Evolutionary conservation across 2,113 vertebrate species (phyloP).

Genomic region (Phyllopteryx taeniolatus): DNA sequence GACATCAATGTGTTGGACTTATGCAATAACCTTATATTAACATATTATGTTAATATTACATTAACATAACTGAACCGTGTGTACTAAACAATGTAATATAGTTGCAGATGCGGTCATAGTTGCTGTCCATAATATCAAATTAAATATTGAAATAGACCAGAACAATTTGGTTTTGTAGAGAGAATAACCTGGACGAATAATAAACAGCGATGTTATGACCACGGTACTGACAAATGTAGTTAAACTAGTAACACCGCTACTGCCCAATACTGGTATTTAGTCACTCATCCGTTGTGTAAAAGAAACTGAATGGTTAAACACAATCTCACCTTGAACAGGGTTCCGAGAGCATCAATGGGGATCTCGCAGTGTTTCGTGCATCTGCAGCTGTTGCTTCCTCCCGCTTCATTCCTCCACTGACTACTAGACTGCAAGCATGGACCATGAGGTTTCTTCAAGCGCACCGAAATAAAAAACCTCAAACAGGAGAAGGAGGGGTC

Average conservation of each 20-base stretch:
- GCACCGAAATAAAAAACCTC: not conserved
- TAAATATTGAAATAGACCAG: too few species aligned
- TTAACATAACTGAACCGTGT: too few species aligned
- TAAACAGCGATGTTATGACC: not conserved
- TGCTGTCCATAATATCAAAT: too few species aligned
- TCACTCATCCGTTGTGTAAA: too few species aligned
- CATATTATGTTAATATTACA: too few species aligned
- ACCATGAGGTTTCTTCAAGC: not conserved
- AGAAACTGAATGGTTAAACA: too few species aligned
- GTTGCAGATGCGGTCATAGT: too few species aligned
- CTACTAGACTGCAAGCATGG: not conserved
- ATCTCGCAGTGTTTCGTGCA: not conserved
- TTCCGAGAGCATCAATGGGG: not conserved
- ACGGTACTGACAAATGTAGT: not conserved
- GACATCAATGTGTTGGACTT: too few species aligned
- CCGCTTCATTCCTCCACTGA: constrained; percentile 27
- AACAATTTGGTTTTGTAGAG: not conserved
- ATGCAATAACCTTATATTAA: too few species aligned
- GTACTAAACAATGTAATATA: too few species aligned
- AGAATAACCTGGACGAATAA: not conserved
- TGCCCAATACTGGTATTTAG: too few species aligned
- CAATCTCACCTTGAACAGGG: constrained; percentile 28
- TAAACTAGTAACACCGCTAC: not conserved
- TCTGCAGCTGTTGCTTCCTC: constrained; percentile 40
- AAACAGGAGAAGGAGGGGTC: not conserved